Conservation (phyloP, 1,140 invertebrate species). For the Leguminivora glycinivorella region DNA sequence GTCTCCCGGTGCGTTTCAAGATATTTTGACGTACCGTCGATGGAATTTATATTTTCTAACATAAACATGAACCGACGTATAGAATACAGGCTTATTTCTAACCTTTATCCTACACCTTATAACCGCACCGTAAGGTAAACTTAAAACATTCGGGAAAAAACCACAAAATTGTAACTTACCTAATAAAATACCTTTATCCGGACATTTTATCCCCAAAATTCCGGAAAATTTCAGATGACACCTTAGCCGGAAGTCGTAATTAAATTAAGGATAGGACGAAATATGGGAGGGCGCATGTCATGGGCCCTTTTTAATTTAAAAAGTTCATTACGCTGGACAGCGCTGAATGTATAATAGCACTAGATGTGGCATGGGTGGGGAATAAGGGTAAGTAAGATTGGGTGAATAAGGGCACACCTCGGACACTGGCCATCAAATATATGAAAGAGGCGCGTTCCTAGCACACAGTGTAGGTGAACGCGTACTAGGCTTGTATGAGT, state of each 20-base stretch:
- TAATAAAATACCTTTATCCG: not conserved
- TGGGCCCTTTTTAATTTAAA: conserved; percentile 26
- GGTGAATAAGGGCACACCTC: too few relatives aligned
- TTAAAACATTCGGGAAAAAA: too few relatives aligned
- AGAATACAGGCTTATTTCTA: not conserved
- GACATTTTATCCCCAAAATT: not conserved
- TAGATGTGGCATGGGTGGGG: not conserved
- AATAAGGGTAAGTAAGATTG: not conserved
- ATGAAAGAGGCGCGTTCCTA: too few relatives aligned
- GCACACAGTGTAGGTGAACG: too few relatives aligned
- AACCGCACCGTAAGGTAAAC: too few relatives aligned
- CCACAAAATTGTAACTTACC: not conserved
- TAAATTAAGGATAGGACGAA: conserved; percentile 16
- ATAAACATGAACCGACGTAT: not conserved
- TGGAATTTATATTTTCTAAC: not conserved
- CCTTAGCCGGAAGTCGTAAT: conserved; percentile 28
- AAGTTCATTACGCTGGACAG: conserved; percentile 13
- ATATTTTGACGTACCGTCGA: not conserved
- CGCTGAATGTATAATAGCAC: not conserved
- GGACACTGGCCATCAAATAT: too few relatives aligned
- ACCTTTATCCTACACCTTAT: too few relatives aligned
- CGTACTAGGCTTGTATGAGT: too few relatives aligned
- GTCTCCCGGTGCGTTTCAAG: conserved; percentile 13
- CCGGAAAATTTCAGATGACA: conserved; percentile 21
- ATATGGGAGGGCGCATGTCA: conserved; percentile 1